Base-by-base conservation (phyloP, 2,113 vertebrate genomes). In the Amphiprion percula region DNA sequence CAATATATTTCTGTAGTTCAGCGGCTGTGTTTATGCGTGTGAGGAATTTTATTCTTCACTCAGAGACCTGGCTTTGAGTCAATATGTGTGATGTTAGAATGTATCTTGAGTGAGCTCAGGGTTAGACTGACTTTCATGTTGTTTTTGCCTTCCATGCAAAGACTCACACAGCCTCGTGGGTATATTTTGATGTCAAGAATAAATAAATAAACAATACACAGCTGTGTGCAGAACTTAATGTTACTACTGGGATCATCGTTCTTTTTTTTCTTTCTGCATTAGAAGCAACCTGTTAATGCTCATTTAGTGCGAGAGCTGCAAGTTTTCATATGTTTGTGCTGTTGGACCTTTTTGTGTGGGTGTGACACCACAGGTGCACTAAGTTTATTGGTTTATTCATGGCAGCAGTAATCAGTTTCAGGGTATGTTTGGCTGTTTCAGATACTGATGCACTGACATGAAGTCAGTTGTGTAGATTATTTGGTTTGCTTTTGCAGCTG, bases 171-270 rank as follows among this genome's bases (percentile, higher is more conserved):
- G 60, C 50, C 68, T 62, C 1, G 1, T 50, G 53, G 65, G 63
- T 56, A 3, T 39, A 76, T 77, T 80, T 69, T 60, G 6, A 63
- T 68, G 30, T 75, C 26, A n/a, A 73, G 30, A 68, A 37, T 66
- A n/a, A 60, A 17, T 16, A 49, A 19, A n/a, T 52, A 52, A 52
- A 52, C 2, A 61, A 46, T 61, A 49, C 14, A 68, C 58, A 77
- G 68, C 60, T 68, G 53, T 76, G 21, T 55, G 26, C 44, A 65
- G 17, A 54, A 39, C 14, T 58, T 71, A 63, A 67, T 55, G 19
- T 67, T 80, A 65, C 72, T 67, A 23, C 1, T 66, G 77, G 78
- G 68, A 74, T 84, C 41, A 52, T 74, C 15, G 12, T 63, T 70
- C 28, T 47, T 64, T 64, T 55, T 28, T 15, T 44, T 52, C 21